A percentile compares a stretch with the other conserved stretches of the same genome.
phyloP scores from a whole-genome alignment of 2,888 invertebrate species.

The Xanthorhoe spadicearia region DNA sequence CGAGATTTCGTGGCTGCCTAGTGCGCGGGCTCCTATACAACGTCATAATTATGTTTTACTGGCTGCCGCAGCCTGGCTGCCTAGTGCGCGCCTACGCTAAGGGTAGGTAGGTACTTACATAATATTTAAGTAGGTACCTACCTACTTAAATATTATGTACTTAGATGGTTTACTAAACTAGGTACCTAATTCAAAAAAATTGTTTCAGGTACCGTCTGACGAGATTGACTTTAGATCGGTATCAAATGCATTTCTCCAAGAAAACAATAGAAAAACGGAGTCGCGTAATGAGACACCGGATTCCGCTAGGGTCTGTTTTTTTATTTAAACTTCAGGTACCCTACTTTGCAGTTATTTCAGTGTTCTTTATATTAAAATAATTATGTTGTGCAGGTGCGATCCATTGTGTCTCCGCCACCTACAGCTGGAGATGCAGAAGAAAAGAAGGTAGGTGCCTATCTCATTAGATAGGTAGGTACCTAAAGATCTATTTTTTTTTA shows the following conservation, averaged over 20 bases:
- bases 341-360: background rate
- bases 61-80: too few species aligned
- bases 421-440: conserved; percentile 39
- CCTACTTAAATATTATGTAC: too few species aligned
- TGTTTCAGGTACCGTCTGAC: conserved; percentile 65
- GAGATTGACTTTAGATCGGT: conserved; percentile 75
- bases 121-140: too few species aligned
- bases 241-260: conserved; percentile 78
- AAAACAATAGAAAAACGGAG: conserved; percentile 72
- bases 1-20: too few species aligned
- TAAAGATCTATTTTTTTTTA: too few species aligned
- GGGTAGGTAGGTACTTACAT: too few species aligned
- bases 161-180: too few species aligned
- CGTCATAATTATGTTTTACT: too few species aligned
- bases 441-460: conserved; percentile 35
- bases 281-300: conserved; percentile 76
- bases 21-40: too few species aligned
- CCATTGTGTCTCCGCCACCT: conserved; percentile 41
- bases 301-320: conserved; percentile 65
- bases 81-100: too few species aligned
- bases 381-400: conserved; percentile 40
- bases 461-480: too few species aligned
- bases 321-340: too few species aligned
- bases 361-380: background rate
- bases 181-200: background rate